Evolutionary conservation across 2,888 invertebrate species (phyloP).

Genomic region (Acrobasis suavella): DNA sequence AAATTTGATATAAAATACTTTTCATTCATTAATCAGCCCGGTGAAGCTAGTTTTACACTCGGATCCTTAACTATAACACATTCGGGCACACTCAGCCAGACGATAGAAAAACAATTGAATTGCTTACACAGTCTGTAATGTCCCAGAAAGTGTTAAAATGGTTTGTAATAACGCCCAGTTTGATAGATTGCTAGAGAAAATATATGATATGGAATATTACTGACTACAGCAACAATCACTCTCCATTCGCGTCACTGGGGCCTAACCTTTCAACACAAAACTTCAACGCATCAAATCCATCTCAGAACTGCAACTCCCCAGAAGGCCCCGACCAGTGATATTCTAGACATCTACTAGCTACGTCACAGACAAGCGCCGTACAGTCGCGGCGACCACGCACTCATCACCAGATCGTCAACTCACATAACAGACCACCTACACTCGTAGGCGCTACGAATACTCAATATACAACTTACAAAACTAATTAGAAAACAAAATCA

Average conservation of each 20-base stretch:
- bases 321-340: slow-evolving; percentile 12
- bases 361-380: slow-evolving; percentile 8
- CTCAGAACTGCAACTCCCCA: neutral
- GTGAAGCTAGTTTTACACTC: too few relatives aligned
- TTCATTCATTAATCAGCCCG: too few relatives aligned
- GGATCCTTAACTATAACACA: too few relatives aligned
- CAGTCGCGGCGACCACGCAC: neutral
- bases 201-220: neutral
- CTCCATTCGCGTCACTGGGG: neutral
- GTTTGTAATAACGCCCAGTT: too few relatives aligned
- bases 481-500: slow-evolving; percentile 28
- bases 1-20: too few relatives aligned
- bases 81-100: too few relatives aligned
- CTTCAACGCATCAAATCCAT: neutral
- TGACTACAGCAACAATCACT: neutral
- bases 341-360: slow-evolving; percentile 7
- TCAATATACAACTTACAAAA: slow-evolving; percentile 33
- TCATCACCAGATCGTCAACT: neutral
- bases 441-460: slow-evolving; percentile 18
- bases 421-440: neutral
- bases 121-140: too few relatives aligned
- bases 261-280: neutral
- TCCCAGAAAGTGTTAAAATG: too few relatives aligned
- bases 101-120: too few relatives aligned
- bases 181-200: neutral